Base-by-base conservation (phyloP, 2,797 vertebrate genomes). In the Danio kyathit region DNA sequence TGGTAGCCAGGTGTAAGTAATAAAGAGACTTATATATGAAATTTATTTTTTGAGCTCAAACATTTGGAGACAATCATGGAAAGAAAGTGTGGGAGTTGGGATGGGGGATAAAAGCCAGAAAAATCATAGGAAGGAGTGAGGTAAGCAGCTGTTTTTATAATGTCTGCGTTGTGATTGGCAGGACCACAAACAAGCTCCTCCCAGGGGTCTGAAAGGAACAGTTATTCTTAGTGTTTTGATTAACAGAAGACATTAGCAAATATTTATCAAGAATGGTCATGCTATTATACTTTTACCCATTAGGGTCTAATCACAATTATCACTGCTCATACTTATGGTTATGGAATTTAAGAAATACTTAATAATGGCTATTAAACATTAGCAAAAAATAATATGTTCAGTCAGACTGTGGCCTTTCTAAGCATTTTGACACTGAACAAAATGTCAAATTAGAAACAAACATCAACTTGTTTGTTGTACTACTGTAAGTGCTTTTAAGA, bases 111-210 rank as follows among this genome's bases (percentile, higher is more conserved):
- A 73, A 46, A 64, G 14, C 4, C 16, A 46, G 59, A 73, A 80
- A 80, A 80, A 38, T 38, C 70, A 64, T 63, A 11, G 46, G 78
- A 65, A 80, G 19, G 38, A 63, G 29, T 80, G 78, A 80, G 41
- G 78, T 73, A 73, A 80, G 78, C 5, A 2, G 14, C 59, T 65
- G 59, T 73, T 54, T 71, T 80, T 56, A 80, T 51, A 69, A 16
- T 1, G 13, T 60, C 66, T 79, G 59, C 14, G 0, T 14, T 56
- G 17, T 17, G 49, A 80, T 64, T 73, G 78, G 78, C 59, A 46
- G 49, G 59, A 63, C 21, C 9, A 38, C 48, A 38, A 46, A 73
- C 59, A 73, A 21, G 78, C 59, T 64, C 59, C 49, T 71, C 46
- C 69, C 40, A 54, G 38, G 4, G 7, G 21, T 79, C 69, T n/a